These are phyloP conservation scores for Chionis minor DNA, from an alignment of 2,113 vertebrate genomes.

Conservation along the genomic window DNA sequence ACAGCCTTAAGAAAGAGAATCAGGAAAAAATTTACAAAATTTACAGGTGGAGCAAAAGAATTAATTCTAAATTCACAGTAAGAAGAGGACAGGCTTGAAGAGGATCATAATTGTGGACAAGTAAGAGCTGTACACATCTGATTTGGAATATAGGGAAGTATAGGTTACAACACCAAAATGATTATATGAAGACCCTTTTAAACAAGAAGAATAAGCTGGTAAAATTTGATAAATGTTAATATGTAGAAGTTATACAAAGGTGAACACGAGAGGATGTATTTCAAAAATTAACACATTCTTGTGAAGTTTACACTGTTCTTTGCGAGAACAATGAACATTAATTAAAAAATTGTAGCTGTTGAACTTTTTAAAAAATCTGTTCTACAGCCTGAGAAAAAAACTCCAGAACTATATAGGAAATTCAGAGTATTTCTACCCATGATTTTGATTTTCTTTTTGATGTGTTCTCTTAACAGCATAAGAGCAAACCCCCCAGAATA, in stretches of 20 bases:
- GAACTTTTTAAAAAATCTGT: not conserved
- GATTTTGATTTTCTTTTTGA: not conserved
- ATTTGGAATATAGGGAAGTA: not conserved
- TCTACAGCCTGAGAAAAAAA: too few species aligned
- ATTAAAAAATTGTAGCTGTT: not conserved
- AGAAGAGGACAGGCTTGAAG: not conserved
- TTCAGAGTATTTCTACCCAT: not conserved
- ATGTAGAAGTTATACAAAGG: not conserved
- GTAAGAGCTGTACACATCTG: not conserved
- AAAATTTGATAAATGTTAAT: not conserved
- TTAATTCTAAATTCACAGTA: not conserved
- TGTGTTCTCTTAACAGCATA: not conserved
- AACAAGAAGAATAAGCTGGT: not conserved
- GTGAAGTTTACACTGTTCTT: not conserved
- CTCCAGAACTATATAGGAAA: not conserved
- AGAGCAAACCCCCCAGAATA: accelerated
- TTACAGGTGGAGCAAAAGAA: not conserved
- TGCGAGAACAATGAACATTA: not conserved
- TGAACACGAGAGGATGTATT: not conserved
- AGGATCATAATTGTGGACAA: not conserved
- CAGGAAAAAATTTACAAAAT: not conserved
- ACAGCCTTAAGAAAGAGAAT: not conserved
- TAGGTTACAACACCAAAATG: not conserved
- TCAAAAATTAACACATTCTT: not conserved
- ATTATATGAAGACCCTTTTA: not conserved